phyloP scores from a whole-genome alignment of 2,113 vertebrate genomes.

The Eulacestoma nigropectus region DNA sequence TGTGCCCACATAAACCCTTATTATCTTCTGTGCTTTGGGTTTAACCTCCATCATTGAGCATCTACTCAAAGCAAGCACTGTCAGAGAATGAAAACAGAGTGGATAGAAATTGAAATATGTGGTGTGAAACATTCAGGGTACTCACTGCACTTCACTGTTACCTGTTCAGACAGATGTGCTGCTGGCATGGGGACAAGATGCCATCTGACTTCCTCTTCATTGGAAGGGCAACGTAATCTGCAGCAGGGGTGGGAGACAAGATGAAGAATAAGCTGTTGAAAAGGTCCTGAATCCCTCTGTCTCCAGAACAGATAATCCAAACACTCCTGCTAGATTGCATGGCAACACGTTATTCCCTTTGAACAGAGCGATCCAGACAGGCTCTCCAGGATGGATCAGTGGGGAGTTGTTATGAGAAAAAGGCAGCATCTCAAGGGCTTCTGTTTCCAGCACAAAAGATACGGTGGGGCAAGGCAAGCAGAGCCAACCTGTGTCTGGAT shows the following conservation, averaged over 20 bases:
- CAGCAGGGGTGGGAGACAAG: background rate
- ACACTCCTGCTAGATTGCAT: background rate
- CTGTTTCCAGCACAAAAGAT: background rate
- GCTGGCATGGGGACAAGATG: background rate
- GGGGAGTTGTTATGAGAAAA: background rate
- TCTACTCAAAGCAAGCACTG: background rate
- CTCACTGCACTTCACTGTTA: background rate
- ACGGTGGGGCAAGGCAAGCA: background rate
- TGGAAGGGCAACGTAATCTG: background rate
- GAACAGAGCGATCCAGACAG: background rate
- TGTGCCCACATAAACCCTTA: background rate
- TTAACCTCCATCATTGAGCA: background rate
- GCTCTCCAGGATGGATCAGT: background rate
- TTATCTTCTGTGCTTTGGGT: background rate
- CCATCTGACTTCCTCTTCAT: constrained; percentile 53
- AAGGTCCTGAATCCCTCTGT: background rate
- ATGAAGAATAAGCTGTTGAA: background rate
- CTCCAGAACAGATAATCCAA: background rate
- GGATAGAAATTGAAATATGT: background rate
- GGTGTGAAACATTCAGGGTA: background rate
- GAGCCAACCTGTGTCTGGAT: background rate
- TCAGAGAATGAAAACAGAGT: background rate
- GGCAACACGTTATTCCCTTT: background rate
- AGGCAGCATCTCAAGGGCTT: background rate
- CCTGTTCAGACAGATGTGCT: constrained; percentile 37